These are phyloP conservation scores for Octomys mimax DNA, from an alignment of 2,797 vertebrate genomes.

Conservation along the genomic window DNA sequence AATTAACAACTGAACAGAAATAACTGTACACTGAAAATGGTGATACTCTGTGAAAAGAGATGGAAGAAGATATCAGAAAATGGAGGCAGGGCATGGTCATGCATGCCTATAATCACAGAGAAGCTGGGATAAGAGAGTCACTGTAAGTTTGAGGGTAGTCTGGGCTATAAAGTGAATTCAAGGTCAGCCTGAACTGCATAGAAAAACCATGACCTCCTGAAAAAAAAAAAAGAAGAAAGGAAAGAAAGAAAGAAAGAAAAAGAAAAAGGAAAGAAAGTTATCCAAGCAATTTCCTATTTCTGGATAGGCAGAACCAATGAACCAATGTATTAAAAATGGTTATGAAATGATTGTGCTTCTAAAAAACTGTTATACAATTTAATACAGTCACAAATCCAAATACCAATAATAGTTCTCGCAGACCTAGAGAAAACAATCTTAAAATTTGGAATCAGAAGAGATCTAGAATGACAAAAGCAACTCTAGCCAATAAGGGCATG, in stretches of 20 bases:
- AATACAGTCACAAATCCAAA: not conserved
- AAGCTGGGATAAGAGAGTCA: too few species aligned
- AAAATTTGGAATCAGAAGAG: too few species aligned
- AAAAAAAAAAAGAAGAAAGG: too few species aligned
- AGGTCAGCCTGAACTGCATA: too few species aligned
- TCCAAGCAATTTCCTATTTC: not conserved
- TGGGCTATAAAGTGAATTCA: too few species aligned
- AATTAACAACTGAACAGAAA: not conserved
- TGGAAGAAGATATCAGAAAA: not conserved
- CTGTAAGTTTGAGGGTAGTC: too few species aligned
- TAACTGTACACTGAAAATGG: not conserved
- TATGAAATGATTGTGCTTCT: not conserved
- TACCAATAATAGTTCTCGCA: not conserved
- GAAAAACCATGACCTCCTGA: too few species aligned
- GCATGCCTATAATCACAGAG: too few species aligned
- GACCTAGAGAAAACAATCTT: not conserved
- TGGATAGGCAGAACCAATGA: not conserved
- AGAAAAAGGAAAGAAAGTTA: not conserved
- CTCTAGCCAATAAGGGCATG: too few species aligned
- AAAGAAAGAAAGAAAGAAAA: too few species aligned
- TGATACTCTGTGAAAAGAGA: not conserved
- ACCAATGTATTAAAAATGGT: not conserved
- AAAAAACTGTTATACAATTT: not conserved
- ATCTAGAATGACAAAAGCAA: too few species aligned
- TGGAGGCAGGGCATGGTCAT: not conserved